Evolutionary conservation across 2,888 invertebrate species (phyloP).

Genomic region (Gasteruption jaculator): DNA sequence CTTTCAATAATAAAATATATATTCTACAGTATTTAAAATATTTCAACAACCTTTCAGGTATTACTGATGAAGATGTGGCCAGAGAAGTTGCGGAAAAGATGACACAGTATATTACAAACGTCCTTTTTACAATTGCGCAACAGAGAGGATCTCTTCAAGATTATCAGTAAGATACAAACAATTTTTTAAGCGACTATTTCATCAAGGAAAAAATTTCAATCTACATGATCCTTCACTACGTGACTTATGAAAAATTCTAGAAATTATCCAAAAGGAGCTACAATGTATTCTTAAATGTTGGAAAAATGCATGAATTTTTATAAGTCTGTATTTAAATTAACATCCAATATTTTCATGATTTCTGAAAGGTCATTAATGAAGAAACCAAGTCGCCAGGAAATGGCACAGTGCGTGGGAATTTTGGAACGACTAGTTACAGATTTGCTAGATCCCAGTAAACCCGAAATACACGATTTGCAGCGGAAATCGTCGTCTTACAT

Average conservation of each 20-base stretch:
- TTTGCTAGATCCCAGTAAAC: conserved; percentile 57
- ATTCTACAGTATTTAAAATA: background rate
- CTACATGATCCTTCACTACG: no score
- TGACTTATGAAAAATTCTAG: no score
- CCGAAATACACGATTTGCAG: conserved; percentile 60
- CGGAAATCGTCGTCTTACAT: conserved; percentile 58
- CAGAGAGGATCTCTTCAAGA: conserved; percentile 48
- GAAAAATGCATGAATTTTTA: no score
- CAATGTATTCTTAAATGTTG: background rate
- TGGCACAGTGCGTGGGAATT: conserved; percentile 56
- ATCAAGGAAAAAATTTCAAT: background rate
- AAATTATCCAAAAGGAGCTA: background rate
- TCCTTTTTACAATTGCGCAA: conserved; percentile 46
- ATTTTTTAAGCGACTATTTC: background rate
- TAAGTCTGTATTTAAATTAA: background rate
- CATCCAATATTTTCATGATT: conserved; percentile 5
- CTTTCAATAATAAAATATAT: conserved; percentile 2
- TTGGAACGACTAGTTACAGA: conserved; percentile 60
- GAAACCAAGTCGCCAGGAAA: conserved; percentile 53
- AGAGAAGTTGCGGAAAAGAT: conserved; percentile 44
- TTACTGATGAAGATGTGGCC: conserved; percentile 31
- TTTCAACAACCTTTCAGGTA: no score
- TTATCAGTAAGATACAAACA: conserved; percentile 47
- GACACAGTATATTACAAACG: conserved; percentile 40
- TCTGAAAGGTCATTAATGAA: conserved; percentile 53